Evolutionary conservation across 2,113 vertebrate genomes (phyloP), one percentile per base, ranked within the genome.

Genomic region (Pitta sordida): DNA sequence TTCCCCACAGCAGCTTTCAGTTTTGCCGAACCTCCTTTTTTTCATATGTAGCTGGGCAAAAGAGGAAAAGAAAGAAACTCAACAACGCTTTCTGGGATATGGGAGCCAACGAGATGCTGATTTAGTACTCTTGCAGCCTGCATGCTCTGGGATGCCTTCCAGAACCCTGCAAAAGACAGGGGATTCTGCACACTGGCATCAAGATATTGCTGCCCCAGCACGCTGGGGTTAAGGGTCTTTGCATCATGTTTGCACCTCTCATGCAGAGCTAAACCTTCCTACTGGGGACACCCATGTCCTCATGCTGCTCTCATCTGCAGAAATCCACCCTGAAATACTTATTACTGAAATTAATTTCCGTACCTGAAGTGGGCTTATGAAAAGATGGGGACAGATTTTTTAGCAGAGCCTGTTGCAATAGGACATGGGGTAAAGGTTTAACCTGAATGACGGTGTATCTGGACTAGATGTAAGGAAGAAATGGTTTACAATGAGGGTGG

Each of bases 161-260:
- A 93, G 91, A 92, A 79, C 41, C 71, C 43, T 68, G 80, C 4
- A 6, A 73, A 76, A 64, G 27, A 41, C 1, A 3, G 15, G 21
- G 24, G 3, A 62, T 32, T n/a, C 32, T 3, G 5, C 55, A n/a
- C 5, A 4, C 6, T 0, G 0, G n/a, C 41, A 60, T 17, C 27
- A 56, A 65, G 52, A 9, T 39, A 10, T 41, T 81, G 64, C 39
- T 65, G 49, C 30, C 19, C 29, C 43, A 15, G 29, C 2, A 4
- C 32, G 51, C 37, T 36, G 62, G 29, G 14, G 6, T 34, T 67
- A 11, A 55, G 15, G 34, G 34, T 48, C 13, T 75, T 41, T 63
- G 43, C 32, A 37, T 43, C 2, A 0, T 7, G 39, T 51, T 53
- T 87, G 39, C 44, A 11, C 10, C 23, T 27, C 39, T 63, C 34